Evolutionary conservation across 2,888 invertebrate species (phyloP).

Genomic region (Amiota communis): DNA sequence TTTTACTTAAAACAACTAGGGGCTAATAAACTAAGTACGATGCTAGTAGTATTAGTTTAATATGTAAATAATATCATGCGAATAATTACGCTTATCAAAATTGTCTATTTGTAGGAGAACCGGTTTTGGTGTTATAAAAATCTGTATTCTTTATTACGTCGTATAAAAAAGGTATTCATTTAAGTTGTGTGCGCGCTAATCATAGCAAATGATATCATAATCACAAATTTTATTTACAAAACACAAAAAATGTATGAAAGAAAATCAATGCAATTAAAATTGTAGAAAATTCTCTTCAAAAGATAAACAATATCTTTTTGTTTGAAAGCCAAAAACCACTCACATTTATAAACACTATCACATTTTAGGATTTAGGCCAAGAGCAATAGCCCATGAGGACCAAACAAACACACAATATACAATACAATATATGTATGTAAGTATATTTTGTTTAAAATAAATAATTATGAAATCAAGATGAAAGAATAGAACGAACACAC

Average conservation of each 20-base stretch:
- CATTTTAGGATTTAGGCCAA: conserved; percentile 9
- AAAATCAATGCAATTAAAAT: conserved; percentile 4
- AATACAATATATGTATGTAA: neutral
- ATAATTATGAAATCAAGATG: conserved; percentile 10
- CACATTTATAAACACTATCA: neutral
- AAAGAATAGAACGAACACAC: neutral
- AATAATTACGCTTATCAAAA: no score
- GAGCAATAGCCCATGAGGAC: neutral
- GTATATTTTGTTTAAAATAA: conserved; percentile 4
- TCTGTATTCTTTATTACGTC: no score
- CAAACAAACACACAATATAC: neutral
- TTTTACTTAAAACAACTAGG: no score
- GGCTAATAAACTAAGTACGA: no score
- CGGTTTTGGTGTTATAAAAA: no score
- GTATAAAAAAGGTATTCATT: no score
- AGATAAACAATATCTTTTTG: neutral
- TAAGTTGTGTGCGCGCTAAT: no score
- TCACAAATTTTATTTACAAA: neutral
- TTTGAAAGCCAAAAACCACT: neutral
- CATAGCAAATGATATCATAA: neutral
- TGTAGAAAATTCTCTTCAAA: neutral
- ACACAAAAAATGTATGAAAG: neutral
- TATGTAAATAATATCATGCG: no score
- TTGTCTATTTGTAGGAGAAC: no score
- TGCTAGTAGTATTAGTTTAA: no score